Conservation (phyloP, 2,888 invertebrate genomes). For the Nipponacmea schrenckii region DNA sequence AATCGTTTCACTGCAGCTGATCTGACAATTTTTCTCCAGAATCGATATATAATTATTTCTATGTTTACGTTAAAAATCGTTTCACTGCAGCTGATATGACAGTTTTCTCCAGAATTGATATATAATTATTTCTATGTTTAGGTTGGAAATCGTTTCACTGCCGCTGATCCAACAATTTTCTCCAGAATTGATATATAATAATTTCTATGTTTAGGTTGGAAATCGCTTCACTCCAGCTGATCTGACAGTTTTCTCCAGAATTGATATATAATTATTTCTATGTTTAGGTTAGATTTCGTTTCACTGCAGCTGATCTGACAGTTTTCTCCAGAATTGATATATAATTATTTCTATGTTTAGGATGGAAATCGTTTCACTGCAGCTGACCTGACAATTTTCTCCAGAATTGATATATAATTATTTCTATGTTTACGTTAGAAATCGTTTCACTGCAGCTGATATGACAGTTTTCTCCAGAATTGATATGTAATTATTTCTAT, state of each 20-base stretch:
- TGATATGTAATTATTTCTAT: constrained; percentile 19
- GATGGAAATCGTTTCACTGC: constrained; percentile 24
- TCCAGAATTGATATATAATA: constrained; percentile 25
- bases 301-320: constrained; percentile 30
- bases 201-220: no score
- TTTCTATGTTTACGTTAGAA: no score
- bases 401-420: constrained; percentile 24
- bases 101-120: constrained; percentile 26
- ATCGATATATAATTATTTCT: constrained; percentile 18
- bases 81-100: constrained; percentile 30
- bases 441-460: constrained; percentile 28
- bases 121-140: constrained; percentile 20
- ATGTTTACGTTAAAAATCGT: constrained; percentile 23
- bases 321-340: constrained; percentile 27
- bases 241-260: constrained; percentile 26
- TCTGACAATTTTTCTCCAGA: constrained; percentile 24
- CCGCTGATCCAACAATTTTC: constrained; percentile 30
- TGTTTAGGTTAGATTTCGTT: no score
- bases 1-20: constrained; percentile 28
- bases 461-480: constrained; percentile 27
- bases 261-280: constrained; percentile 22
- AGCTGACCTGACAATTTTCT: constrained; percentile 30
- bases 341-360: constrained; percentile 21
- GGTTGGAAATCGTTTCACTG: constrained; percentile 20
- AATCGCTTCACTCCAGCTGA: constrained; percentile 28